Evolutionary conservation across 2,797 vertebrate species (phyloP).

Genomic region (Sphaeramia orbicularis): DNA sequence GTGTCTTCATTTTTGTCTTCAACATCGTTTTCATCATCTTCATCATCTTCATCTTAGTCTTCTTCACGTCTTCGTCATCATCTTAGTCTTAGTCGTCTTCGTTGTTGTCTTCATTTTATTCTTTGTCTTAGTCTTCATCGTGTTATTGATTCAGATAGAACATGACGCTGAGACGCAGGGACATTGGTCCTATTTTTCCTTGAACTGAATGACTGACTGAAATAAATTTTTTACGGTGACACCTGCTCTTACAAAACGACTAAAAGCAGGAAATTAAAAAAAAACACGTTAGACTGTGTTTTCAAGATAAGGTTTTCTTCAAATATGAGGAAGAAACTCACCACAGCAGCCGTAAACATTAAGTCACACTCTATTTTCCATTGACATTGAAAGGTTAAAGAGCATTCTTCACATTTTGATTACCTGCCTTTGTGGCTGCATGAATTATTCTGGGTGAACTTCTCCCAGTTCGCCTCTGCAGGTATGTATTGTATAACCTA

Average conservation of each 20-base stretch:
- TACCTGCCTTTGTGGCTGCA: not conserved
- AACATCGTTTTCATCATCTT: too few relatives aligned
- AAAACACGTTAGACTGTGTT: not conserved
- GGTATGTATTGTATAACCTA: not conserved
- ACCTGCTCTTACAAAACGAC: slow-evolving; percentile 10
- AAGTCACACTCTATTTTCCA: not conserved
- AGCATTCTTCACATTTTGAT: slow-evolving; percentile 4
- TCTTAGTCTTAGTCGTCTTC: too few relatives aligned
- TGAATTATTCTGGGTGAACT: not conserved
- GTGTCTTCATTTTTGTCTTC: too few relatives aligned
- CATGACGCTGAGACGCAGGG: too few relatives aligned
- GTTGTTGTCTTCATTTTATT: too few relatives aligned
- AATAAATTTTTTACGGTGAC: slow-evolving; percentile 18
- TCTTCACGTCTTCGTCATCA: too few relatives aligned
- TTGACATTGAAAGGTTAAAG: not conserved
- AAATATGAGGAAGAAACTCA: not conserved
- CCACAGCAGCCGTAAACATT: not conserved
- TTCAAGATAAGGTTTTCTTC: not conserved
- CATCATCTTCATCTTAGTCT: too few relatives aligned
- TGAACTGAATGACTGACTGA: slow-evolving; percentile 31
- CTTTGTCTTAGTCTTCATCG: too few relatives aligned
- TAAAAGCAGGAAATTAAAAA: not conserved
- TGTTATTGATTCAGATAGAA: too few relatives aligned
- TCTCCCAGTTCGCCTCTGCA: not conserved
- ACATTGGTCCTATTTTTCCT: too few relatives aligned